These are phyloP conservation scores for Takifugu flavidus DNA, from an alignment of 2,113 vertebrate species.

Conservation along the genomic window DNA sequence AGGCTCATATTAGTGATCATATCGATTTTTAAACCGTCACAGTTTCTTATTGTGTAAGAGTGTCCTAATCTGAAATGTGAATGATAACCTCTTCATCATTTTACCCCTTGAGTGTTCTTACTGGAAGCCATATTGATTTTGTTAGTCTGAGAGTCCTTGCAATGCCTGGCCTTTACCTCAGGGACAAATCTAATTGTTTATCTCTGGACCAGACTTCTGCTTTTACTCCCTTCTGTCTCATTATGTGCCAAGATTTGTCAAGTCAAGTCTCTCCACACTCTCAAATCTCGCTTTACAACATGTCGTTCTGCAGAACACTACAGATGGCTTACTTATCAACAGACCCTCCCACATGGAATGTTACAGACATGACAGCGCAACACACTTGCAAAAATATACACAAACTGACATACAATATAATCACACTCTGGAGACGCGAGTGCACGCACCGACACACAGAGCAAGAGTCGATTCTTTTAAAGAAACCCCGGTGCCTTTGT, in stretches of 20 bases:
- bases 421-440: constrained; percentile 61
- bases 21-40: constrained; percentile 65
- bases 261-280: constrained; percentile 81
- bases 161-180: constrained; percentile 77
- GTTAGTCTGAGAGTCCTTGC: constrained; percentile 75
- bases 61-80: constrained; percentile 72
- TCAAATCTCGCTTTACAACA: constrained; percentile 79
- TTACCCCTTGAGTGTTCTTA: constrained; percentile 72
- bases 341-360: constrained; percentile 81
- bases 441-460: constrained; percentile 58
- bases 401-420: constrained; percentile 70
- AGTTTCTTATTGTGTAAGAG: constrained; percentile 53
- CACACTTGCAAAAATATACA: constrained; percentile 73
- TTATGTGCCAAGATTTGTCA: constrained; percentile 84
- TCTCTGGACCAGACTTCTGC: constrained; percentile 80
- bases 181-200: constrained; percentile 84
- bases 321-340: constrained; percentile 83
- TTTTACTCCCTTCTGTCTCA: constrained; percentile 80
- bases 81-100: constrained; percentile 77
- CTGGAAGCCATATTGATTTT: constrained; percentile 80
- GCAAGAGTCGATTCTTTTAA: constrained; percentile 48
- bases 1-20: constrained; percentile 40
- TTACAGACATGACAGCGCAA: constrained; percentile 77
- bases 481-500: constrained; percentile 45
- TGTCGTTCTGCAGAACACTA: constrained; percentile 79